These are phyloP conservation scores for Fregata magnificens DNA, from an alignment of 2,113 vertebrate genomes.

Conservation along the genomic window DNA sequence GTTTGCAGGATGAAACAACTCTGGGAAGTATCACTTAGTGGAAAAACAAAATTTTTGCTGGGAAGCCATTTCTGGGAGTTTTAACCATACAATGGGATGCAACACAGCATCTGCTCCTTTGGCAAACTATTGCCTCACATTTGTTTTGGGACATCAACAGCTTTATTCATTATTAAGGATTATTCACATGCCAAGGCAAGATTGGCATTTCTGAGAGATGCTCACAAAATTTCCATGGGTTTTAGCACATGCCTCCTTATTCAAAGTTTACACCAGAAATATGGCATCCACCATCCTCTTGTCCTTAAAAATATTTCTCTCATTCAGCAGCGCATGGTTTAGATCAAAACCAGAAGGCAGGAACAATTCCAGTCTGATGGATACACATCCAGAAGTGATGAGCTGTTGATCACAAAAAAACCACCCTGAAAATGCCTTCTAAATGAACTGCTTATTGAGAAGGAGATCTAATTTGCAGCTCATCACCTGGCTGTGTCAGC, in stretches of 20 bases:
- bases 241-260: conserved; percentile 25
- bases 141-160: conserved; percentile 27
- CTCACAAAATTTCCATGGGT: not conserved
- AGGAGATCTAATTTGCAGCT: not conserved
- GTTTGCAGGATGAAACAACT: not conserved
- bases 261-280: conserved; percentile 46
- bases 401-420: not conserved
- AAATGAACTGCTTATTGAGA: not conserved
- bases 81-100: conserved; percentile 18
- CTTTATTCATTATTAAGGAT: conserved; percentile 42
- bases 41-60: not conserved
- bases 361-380: conserved; percentile 14
- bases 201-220: conserved; percentile 34
- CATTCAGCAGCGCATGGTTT: conserved; percentile 27
- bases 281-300: conserved; percentile 42
- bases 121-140: conserved; percentile 35
- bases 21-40: not conserved
- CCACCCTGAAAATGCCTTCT: not conserved
- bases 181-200: conserved; percentile 22
- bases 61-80: not conserved
- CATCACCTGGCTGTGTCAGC: not conserved
- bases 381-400: not conserved
- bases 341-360: conserved; percentile 52
- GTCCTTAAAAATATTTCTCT: conserved; percentile 48
- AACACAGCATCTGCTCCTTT: conserved; percentile 47